These are phyloP conservation scores for Scylla paramamosain DNA, from an alignment of 1,140 invertebrate species.

Conservation along the genomic window DNA sequence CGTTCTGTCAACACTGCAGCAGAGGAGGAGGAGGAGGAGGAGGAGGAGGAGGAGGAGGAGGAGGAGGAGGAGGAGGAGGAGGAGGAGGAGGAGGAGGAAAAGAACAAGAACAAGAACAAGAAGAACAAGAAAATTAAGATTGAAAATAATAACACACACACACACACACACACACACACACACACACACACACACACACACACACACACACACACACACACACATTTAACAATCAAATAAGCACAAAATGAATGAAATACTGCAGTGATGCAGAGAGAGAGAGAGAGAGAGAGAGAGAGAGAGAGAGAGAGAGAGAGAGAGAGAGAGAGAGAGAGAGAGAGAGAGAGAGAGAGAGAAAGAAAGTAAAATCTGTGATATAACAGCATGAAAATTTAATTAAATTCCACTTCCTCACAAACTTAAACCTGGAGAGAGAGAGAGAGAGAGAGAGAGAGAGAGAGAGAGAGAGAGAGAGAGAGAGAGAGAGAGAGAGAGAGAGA, in stretches of 20 bases:
- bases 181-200: neutral
- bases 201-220: neutral
- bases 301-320: neutral
- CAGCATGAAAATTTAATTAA: neutral
- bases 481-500: neutral
- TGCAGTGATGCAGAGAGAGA: slow-evolving; percentile 26
- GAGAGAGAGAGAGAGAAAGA: neutral
- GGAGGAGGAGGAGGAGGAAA: neutral
- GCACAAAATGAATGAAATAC: neutral
- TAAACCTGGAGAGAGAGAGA: neutral
- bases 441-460: neutral
- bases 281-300: neutral
- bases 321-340: neutral
- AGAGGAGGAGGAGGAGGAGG: too few species aligned
- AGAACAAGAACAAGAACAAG: neutral
- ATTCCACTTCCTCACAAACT: neutral
- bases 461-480: neutral
- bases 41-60: too few species aligned
- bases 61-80: too few species aligned
- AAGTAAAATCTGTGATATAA: neutral
- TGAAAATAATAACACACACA: neutral
- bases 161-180: too few species aligned
- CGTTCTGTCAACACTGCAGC: neutral
- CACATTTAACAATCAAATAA: neutral
- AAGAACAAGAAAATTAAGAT: neutral